Conservation (phyloP, 1,140 invertebrate genomes). For the Linepithema humile region DNA sequence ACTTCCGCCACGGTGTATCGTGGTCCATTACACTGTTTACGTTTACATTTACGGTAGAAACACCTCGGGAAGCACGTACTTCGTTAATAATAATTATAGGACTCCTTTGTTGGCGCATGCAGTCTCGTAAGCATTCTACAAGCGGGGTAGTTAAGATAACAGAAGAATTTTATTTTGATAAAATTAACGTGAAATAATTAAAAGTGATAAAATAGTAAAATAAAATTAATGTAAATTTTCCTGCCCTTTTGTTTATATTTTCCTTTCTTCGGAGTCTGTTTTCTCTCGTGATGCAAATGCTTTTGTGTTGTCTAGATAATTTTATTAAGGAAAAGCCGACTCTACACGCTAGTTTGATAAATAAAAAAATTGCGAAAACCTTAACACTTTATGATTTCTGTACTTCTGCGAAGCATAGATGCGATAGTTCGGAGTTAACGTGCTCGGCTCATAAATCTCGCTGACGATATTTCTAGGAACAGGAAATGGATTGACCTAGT, state of each 20-base stretch:
- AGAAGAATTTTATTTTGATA: background rate
- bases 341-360: background rate
- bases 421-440: background rate
- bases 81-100: background rate
- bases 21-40: slow-evolving; percentile 11
- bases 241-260: too few relatives aligned
- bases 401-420: background rate
- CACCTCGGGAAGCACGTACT: background rate
- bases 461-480: background rate
- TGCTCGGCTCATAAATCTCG: background rate
- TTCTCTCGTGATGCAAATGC: too few relatives aligned
- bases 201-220: too few relatives aligned
- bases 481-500: background rate
- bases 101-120: background rate
- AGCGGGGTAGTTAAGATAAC: background rate
- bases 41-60: background rate
- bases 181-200: too few relatives aligned
- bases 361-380: background rate
- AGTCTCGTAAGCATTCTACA: background rate
- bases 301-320: background rate
- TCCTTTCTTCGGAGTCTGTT: too few relatives aligned
- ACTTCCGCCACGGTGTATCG: background rate
- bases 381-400: background rate
- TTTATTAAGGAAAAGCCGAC: background rate
- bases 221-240: too few relatives aligned